These are phyloP conservation scores for Mythimna albipuncta DNA, from an alignment of 2,888 invertebrate genomes.

Conservation along the genomic window DNA sequence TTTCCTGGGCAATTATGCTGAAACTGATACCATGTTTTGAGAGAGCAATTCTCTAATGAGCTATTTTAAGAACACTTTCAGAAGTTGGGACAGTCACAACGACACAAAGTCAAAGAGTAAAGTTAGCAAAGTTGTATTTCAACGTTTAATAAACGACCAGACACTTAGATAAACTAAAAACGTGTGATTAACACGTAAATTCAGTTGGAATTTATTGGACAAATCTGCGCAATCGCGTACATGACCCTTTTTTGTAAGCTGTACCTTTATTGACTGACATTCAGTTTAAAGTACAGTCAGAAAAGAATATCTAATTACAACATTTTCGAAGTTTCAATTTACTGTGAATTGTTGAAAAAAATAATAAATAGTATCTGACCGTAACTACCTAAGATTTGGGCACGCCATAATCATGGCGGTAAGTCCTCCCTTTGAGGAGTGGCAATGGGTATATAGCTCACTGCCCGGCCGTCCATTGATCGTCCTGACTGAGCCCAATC, in stretches of 20 bases:
- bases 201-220: slow-evolving; percentile 24
- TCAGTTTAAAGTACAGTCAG: not conserved
- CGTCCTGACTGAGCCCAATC: too few relatives aligned
- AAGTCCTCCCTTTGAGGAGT: too few relatives aligned
- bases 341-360: not conserved
- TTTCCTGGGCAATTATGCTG: slow-evolving; percentile 54
- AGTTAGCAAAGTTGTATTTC: not conserved
- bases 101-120: not conserved
- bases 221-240: slow-evolving; percentile 13
- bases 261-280: slow-evolving; percentile 5
- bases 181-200: not conserved
- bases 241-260: slow-evolving; percentile 19
- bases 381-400: too few relatives aligned
- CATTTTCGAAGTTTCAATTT: not conserved
- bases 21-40: slow-evolving; percentile 24
- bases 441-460: too few relatives aligned
- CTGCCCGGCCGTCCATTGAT: too few relatives aligned
- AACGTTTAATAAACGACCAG: not conserved
- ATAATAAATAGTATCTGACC: too few relatives aligned
- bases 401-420: too few relatives aligned
- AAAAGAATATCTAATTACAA: not conserved
- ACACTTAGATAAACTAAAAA: too few relatives aligned
- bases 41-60: slow-evolving; percentile 2
- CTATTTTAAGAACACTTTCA: slow-evolving; percentile 20
- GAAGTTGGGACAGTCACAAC: not conserved